Base-by-base conservation (phyloP, 92 coral and sea anemone genomes). In the Scolanthus callimorphus region DNA sequence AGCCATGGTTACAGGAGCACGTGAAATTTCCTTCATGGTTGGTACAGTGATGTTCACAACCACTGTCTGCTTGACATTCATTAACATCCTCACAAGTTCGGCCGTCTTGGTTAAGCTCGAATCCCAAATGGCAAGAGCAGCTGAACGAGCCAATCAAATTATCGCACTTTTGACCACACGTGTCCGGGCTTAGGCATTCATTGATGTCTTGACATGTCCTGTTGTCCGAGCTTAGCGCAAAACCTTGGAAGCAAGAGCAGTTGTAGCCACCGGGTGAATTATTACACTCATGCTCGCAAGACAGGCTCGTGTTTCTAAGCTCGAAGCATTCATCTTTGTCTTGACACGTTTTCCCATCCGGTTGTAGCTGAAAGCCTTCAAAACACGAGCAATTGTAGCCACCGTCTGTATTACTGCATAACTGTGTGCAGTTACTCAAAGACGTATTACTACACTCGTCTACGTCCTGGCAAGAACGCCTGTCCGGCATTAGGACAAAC, bases 331-430 rank as follows among this genome's bases (percentile, higher is more conserved):
- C 63, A 23, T 68, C 63, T 29, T 47, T 50, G 39, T 27, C 65
- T n/a, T 25, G 27, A 29, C 82, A 81, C 0, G 29, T 52, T 20
- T 22, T 30, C 39, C 58, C 51, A 52, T 81, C 73, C 12, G 29
- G 29, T 6, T 31, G 26, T 20, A 67, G 45, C 51, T 38, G 39
- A 43, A 52, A 75, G 1, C 88, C 88, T 26, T 50, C 30, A 20
- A 27, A 30, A 47, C 88, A 82, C 0, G 74, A 45, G 23, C 88
- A 82, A 20, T 29, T 4, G 57, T 39, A 38, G 10, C 74, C 48
- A 10, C 88, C 88, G 13, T 59, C 67, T 3, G 74, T 75, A 46
- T 82, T 82, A n/a, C 37, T 31, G 46, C 88, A 82, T 11, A 29
- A 30, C 3, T 82, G 88, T 11, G 65, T 26, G 45, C 88, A 82